Percentiles rank a stretch among this genome's conserved stretches.
Evolutionary conservation across 1,140 invertebrate species (phyloP).

Genomic region (Leptoteleia sp.): DNA sequence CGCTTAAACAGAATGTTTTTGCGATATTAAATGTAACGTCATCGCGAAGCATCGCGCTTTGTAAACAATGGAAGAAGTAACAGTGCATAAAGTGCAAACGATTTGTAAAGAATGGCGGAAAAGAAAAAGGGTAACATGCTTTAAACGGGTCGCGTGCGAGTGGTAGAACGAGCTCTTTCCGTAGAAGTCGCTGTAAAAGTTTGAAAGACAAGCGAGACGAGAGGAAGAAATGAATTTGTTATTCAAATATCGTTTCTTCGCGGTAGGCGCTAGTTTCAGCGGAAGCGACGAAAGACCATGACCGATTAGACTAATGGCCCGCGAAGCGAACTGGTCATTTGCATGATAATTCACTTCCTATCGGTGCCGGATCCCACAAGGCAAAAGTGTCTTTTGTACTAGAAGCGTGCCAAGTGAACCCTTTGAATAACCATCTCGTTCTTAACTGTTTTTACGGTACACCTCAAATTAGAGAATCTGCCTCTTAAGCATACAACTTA

Average conservation of each 20-base stretch:
- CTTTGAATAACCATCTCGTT: slow-evolving; percentile 40
- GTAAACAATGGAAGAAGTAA: slow-evolving; percentile 11
- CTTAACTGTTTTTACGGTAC: slow-evolving; percentile 29
- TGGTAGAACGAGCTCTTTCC: slow-evolving; percentile 21
- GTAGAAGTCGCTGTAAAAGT: slow-evolving; percentile 41
- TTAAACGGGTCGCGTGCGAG: slow-evolving; percentile 49
- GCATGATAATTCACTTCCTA: slow-evolving; percentile 71
- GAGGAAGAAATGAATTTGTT: slow-evolving; percentile 66
- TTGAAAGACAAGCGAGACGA: slow-evolving; percentile 58
- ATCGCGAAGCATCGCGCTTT: neutral
- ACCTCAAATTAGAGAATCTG: too few relatives aligned
- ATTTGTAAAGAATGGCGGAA: slow-evolving; percentile 11
- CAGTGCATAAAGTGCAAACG: slow-evolving; percentile 15
- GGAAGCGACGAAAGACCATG: slow-evolving; percentile 63
- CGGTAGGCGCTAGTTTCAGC: slow-evolving; percentile 43
- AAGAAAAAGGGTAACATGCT: slow-evolving; percentile 35
- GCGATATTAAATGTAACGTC: slow-evolving; percentile 1
- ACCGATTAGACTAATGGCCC: slow-evolving; percentile 71
- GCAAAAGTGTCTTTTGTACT: slow-evolving; percentile 63
- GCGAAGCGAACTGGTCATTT: slow-evolving; percentile 68
- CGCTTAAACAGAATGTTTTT: neutral
- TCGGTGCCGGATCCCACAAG: slow-evolving; percentile 43
- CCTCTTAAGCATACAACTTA: too few relatives aligned
- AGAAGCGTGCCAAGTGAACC: slow-evolving; percentile 41
- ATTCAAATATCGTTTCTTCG: slow-evolving; percentile 70